Evolutionary conservation across 1,140 invertebrate species (phyloP).

Genomic region (Coboldia fuscipes): DNA sequence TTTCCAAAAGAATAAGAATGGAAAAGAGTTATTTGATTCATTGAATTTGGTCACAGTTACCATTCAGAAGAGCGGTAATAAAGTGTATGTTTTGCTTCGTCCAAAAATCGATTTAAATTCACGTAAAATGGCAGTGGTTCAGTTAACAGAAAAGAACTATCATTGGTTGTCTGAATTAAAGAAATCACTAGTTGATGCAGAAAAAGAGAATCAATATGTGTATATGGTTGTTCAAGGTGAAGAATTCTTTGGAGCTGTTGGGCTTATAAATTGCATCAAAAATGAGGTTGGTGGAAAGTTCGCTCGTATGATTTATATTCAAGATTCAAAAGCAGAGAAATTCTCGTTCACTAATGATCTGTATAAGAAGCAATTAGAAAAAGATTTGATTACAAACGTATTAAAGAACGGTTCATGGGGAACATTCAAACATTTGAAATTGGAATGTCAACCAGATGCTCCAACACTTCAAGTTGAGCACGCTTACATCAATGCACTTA

Average conservation of each 20-base stretch:
- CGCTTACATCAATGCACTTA: slow-evolving; percentile 80
- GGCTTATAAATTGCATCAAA: slow-evolving; percentile 73
- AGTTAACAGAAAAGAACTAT: slow-evolving; percentile 43
- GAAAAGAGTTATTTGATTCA: slow-evolving; percentile 15
- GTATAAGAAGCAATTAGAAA: slow-evolving; percentile 39
- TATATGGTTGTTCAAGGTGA: slow-evolving; percentile 48
- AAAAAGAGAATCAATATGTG: slow-evolving; percentile 32
- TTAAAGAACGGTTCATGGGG: slow-evolving; percentile 63
- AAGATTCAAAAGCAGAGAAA: slow-evolving; percentile 34
- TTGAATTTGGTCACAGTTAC: slow-evolving; percentile 24
- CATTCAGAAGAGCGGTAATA: slow-evolving; percentile 27
- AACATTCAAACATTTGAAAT: slow-evolving; percentile 51
- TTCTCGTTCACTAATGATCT: slow-evolving; percentile 31
- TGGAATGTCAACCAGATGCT: slow-evolving; percentile 32
- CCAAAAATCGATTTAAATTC: slow-evolving; percentile 18
- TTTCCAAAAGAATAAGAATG: slow-evolving; percentile 23
- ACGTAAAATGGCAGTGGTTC: slow-evolving; percentile 11
- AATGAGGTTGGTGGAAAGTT: slow-evolving; percentile 59
- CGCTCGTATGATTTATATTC: slow-evolving; percentile 47
- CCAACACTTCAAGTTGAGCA: slow-evolving; percentile 53
- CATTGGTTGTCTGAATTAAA: slow-evolving; percentile 68
- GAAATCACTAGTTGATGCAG: slow-evolving; percentile 34
- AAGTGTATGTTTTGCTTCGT: slow-evolving; percentile 35
- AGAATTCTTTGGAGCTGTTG: slow-evolving; percentile 54
- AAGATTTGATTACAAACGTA: slow-evolving; percentile 70